Percentiles rank a stretch among this genome's conserved stretches.
Evolutionary conservation across 92 coral and sea anemone genomes (phyloP).

Genomic region (Epizoanthus fatuus): DNA sequence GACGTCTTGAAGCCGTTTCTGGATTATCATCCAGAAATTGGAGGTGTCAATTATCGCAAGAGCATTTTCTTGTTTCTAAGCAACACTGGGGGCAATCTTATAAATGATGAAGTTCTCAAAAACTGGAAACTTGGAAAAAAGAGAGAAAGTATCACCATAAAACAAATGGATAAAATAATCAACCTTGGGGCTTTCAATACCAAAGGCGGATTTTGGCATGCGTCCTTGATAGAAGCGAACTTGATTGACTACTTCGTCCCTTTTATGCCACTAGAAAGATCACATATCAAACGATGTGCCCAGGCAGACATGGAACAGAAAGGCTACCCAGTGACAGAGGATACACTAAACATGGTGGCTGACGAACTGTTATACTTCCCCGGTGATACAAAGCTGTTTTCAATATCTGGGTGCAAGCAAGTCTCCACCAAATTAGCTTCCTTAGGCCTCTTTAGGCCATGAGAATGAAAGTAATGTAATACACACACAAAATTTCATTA

Average conservation of each 20-base stretch:
- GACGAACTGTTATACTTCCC: conserved; percentile 84
- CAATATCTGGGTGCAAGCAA: conserved; percentile 89
- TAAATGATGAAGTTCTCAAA: conserved; percentile 69
- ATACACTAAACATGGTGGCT: conserved; percentile 68
- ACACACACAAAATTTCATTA: too few species aligned
- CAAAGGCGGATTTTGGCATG: conserved; percentile 91
- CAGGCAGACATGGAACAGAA: conserved; percentile 71
- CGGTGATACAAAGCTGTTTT: conserved; percentile 73
- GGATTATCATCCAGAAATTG: neutral
- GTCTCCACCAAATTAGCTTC: conserved; percentile 67
- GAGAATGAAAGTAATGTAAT: too few species aligned
- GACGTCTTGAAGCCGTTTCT: too few species aligned
- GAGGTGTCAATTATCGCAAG: neutral
- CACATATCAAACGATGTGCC: conserved; percentile 92
- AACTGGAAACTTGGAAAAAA: neutral
- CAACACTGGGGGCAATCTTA: conserved; percentile 50
- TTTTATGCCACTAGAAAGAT: conserved; percentile 86
- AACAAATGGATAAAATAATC: neutral
- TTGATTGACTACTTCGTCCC: conserved; percentile 90
- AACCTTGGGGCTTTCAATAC: neutral
- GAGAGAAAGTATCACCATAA: neutral
- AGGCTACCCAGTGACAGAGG: conserved; percentile 54
- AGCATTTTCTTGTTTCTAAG: too few species aligned
- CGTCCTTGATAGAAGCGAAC: conserved; percentile 77
- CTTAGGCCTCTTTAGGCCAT: conserved; percentile 70